phyloP scores from a whole-genome alignment of 2,888 invertebrate genomes.

The Allophyes oxyacanthae region DNA sequence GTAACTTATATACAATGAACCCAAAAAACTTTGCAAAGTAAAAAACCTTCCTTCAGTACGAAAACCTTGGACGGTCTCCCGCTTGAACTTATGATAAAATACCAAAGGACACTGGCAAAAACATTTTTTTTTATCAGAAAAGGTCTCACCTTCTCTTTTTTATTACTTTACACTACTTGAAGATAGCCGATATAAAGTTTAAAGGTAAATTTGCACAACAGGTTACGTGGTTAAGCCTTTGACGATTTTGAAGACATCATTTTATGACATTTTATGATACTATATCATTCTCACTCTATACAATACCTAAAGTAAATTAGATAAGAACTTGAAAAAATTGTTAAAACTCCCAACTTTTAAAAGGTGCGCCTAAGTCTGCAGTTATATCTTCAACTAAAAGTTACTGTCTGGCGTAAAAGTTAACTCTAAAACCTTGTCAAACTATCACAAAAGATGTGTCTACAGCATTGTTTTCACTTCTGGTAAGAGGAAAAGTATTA shows the following conservation, averaged over 20 bases:
- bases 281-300: background rate
- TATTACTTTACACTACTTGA: background rate
- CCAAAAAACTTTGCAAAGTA: too few relatives aligned
- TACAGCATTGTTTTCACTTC: slow-evolving; percentile 44
- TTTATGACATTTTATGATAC: background rate
- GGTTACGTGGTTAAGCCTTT: background rate
- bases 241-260: too few relatives aligned
- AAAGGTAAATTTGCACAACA: background rate
- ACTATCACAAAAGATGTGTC: slow-evolving; percentile 35
- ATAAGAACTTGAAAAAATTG: too few relatives aligned
- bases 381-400: slow-evolving; percentile 5
- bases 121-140: background rate
- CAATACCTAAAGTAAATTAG: background rate
- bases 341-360: background rate
- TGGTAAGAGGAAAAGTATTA: slow-evolving; percentile 49
- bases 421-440: slow-evolving; percentile 36
- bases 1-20: too few relatives aligned
- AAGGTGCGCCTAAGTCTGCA: slow-evolving; percentile 2
- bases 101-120: background rate
- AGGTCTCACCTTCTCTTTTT: background rate
- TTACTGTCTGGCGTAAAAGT: slow-evolving; percentile 22
- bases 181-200: background rate
- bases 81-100: background rate
- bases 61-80: slow-evolving; percentile 1
- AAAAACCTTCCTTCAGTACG: too few relatives aligned